A percentile compares a stretch with the other conserved stretches of the same genome.
These are phyloP conservation scores for Tinea trinotella DNA, from an alignment of 2,888 invertebrate genomes.

Conservation along the genomic window DNA sequence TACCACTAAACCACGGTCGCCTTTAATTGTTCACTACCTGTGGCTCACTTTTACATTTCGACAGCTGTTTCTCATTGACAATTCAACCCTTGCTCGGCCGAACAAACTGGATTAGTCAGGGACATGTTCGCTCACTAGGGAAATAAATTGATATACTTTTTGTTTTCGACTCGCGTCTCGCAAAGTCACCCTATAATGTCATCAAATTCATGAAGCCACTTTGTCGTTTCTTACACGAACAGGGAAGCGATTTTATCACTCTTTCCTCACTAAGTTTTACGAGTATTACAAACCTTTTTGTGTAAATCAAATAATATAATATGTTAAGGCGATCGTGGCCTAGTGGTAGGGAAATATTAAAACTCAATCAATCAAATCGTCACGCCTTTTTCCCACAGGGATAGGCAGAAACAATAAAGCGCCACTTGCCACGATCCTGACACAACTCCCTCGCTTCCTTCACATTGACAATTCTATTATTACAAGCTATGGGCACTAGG, in stretches of 20 bases:
- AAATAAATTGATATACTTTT: constrained; percentile 66
- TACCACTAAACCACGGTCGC: no score
- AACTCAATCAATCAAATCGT: no score
- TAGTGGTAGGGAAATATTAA: no score
- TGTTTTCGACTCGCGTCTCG: constrained; percentile 48
- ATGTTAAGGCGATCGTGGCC: no score
- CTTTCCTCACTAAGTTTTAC: neutral
- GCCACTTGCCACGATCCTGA: no score
- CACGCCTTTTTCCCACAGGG: no score
- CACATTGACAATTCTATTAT: no score
- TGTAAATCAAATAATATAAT: no score
- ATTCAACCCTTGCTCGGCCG: constrained; percentile 70
- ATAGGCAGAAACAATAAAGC: no score
- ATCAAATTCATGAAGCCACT: constrained; percentile 17
- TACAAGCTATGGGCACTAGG: no score
- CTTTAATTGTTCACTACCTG: constrained; percentile 3
- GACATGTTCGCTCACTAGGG: constrained; percentile 65
- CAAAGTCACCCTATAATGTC: constrained; percentile 52
- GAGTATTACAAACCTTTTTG: neutral
- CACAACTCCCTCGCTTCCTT: no score
- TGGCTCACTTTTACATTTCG: constrained; percentile 45
- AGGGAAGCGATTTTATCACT: neutral
- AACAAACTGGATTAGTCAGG: constrained; percentile 67
- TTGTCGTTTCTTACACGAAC: constrained; percentile 6
- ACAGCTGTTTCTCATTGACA: constrained; percentile 59